Conservation (phyloP, 2,797 vertebrate species). For the Diplodus puntazzo region DNA sequence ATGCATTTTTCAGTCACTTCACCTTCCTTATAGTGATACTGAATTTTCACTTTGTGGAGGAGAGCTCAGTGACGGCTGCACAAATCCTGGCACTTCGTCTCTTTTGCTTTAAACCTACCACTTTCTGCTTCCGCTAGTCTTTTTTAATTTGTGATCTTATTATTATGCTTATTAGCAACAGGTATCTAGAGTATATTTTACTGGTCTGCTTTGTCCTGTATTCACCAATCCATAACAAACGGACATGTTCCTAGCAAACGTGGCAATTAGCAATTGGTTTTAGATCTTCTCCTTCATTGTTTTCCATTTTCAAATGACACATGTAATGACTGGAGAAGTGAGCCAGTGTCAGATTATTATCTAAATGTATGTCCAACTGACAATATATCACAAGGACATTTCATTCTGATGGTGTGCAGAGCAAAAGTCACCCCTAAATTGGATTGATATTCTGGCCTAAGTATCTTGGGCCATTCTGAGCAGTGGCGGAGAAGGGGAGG, state of each 20-base stretch:
- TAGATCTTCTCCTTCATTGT: background rate
- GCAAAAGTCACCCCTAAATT: conserved; percentile 49
- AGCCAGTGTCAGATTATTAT: background rate
- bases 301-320: background rate
- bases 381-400: conserved; percentile 18
- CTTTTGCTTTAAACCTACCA: background rate
- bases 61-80: background rate
- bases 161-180: background rate
- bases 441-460: conserved; percentile 43
- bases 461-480: conserved; percentile 29
- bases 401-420: conserved; percentile 36
- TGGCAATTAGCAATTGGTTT: background rate
- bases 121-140: background rate
- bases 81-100: background rate
- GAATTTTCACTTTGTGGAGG: background rate
- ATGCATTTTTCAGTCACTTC: background rate
- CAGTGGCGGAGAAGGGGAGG: conserved; percentile 4
- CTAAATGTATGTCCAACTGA: conserved; percentile 19
- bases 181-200: background rate
- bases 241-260: background rate
- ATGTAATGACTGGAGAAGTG: background rate
- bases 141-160: background rate
- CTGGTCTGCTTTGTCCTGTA: too few relatives aligned
- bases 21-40: background rate
- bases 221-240: background rate